Evolutionary conservation across 2,113 vertebrate genomes (phyloP).

Genomic region (Pagrus major): DNA sequence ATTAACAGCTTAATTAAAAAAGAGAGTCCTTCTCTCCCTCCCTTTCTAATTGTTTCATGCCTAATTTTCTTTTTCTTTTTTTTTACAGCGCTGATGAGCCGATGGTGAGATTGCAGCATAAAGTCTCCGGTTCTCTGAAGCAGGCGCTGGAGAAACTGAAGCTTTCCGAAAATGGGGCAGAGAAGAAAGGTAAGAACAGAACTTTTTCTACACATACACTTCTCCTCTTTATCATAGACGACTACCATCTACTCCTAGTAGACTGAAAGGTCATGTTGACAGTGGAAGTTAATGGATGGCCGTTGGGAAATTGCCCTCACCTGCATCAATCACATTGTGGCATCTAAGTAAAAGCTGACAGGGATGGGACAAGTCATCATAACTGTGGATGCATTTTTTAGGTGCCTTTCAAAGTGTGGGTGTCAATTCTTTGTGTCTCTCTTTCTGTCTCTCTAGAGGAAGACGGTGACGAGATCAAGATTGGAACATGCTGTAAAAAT

Average conservation of each 20-base stretch:
- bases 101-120: slow-evolving; percentile 89
- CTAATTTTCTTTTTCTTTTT: slow-evolving; percentile 18
- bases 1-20: background rate
- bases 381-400: slow-evolving; percentile 15
- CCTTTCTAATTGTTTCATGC: background rate
- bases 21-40: background rate
- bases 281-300: slow-evolving; percentile 56
- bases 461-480: slow-evolving; percentile 91
- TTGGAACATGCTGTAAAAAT: slow-evolving; percentile 95
- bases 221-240: background rate
- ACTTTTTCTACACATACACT: background rate
- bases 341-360: slow-evolving; percentile 51
- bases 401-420: slow-evolving; percentile 13
- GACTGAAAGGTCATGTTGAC: slow-evolving; percentile 62
- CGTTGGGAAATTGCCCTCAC: slow-evolving; percentile 44
- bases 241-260: slow-evolving; percentile 11
- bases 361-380: slow-evolving; percentile 23
- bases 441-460: slow-evolving; percentile 85
- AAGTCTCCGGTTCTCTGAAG: slow-evolving; percentile 93
- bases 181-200: slow-evolving; percentile 85
- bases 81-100: slow-evolving; percentile 91
- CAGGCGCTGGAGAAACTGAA: slow-evolving; percentile 93
- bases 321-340: slow-evolving; percentile 46
- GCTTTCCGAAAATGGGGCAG: slow-evolving; percentile 83
- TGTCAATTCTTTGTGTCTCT: slow-evolving; percentile 9